Evolutionary conservation across 1,140 invertebrate species (phyloP), one percentile per base, ranked within the genome.

Genomic region (Xylocopa sonorina): DNA sequence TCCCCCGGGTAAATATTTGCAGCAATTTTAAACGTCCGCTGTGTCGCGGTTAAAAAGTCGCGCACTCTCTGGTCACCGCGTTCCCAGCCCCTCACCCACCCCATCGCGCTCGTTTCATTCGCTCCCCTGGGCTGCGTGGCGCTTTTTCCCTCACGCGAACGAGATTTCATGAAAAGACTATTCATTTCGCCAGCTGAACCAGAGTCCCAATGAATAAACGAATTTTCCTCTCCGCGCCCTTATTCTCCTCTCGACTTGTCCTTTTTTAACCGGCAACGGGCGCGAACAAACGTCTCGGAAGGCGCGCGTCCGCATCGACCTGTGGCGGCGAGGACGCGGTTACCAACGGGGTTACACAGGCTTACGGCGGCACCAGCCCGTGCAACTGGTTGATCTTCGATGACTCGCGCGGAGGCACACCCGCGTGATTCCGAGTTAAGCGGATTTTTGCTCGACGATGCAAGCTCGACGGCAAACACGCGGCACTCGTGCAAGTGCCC

Each of bases 331-430:
- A 14, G 16, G 16, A 48, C 10, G 50, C 50, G 27, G 18, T 3
- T 21, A 7, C 9, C 18, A 1, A 53, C 4, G 55, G 18, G 53
- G n/a, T n/a, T n/a, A n/a, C n/a, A n/a, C n/a, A n/a, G n/a, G n/a
- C n/a, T n/a, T n/a, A n/a, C n/a, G n/a, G n/a, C n/a, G n/a, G n/a
- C n/a, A n/a, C n/a, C n/a, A n/a, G 16, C 4, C 18, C 63, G 46
- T 34, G 72, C 73, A 75, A 75, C 73, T 75, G 60, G 73, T 75
- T 75, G 73, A 75, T 55, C 9, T 29, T 14, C 60, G 46, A 75
- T 32, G 34, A 29, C n/a, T 50, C 29, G 55, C 12, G 53, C 16
- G 21, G 12, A n/a, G 5, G 21, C 1, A 21, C 53, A 0, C 10
- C 53, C 4, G 18, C 63, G 43, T 66, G 63, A 48, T 51, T 38